Evolutionary conservation across 2,888 invertebrate species (phyloP), one percentile per base, ranked within the genome.

Genomic region (Onthophagus sagittarius): DNA sequence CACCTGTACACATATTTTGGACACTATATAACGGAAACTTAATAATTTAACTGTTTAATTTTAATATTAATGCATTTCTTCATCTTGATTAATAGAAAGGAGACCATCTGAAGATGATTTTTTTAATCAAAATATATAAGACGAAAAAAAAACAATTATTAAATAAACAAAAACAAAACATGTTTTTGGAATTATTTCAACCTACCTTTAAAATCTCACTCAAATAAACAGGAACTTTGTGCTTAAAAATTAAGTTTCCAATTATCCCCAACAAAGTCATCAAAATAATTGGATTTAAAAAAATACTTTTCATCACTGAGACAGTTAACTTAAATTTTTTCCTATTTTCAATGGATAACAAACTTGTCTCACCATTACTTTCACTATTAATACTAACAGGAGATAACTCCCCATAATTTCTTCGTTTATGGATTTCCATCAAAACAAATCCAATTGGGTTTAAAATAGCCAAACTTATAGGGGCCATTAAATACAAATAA

Each of bases 231-330:
- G 97, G 97, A 72, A 97, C 84, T 7, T 91, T 88, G 82, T 95
- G 93, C 77, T 91, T 89, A 83, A 96, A 96, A 62, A 91, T 84
- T 76, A 95, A 87, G 84, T 97, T 97, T 62, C 95, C 96, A 76
- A 91, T 84, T 11, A 98, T 93, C 6, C 98, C 98, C 76, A 97
- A 86, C n/a, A 95, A 86, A 0, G 98, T 97, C 97, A 97, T 97
- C 71, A 96, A 88, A 13, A 98, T 89, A 72, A 98, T 90, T 0
- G 98, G 98, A 86, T 98, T 98, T 9, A 92, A 88, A 75, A 94
- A 88, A 71, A 97, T 92, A 71, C 93, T 94, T 83, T 91, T 91
- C 6, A 89, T 79, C 67, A 88, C 84, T n/a, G 84, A 82, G 2
- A 81, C 75, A 11, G 82, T 79, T 79, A 85, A 78, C 78, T 83